Percentiles rank a stretch among this genome's conserved stretches.
Evolutionary conservation across 2,113 vertebrate species (phyloP).

Genomic region (Corydoras sp.): DNA sequence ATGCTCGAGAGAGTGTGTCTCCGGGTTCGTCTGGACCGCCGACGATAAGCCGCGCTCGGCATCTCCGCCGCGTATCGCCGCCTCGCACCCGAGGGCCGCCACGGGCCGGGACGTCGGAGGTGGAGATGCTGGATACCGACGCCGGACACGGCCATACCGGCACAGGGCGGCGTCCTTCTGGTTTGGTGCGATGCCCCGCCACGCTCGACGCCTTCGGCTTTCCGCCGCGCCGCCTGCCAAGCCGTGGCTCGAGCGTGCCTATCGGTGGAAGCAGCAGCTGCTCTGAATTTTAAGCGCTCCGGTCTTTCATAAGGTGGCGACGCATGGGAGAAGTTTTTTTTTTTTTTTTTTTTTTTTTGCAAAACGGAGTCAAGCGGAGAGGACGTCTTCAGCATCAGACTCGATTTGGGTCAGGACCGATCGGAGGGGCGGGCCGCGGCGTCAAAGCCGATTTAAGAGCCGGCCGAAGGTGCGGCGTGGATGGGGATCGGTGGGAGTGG

Average conservation of each 20-base stretch:
- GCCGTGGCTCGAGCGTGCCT: conserved; percentile 7
- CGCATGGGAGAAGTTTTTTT: no score
- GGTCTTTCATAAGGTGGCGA: no score
- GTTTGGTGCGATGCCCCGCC: background rate
- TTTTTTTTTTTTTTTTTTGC: no score
- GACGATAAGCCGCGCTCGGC: conserved; percentile 67
- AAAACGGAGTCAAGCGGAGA: no score
- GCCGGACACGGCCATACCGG: conserved; percentile 61
- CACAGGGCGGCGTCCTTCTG: conserved; percentile 29
- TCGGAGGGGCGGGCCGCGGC: no score
- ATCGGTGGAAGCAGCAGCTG: conserved; percentile 37
- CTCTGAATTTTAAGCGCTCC: conserved; percentile 18
- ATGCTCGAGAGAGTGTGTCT: conserved; percentile 62
- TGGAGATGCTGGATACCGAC: conserved; percentile 55
- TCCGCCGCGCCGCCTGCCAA: background rate
- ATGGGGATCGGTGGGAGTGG: no score
- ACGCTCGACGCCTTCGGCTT: conserved; percentile 19
- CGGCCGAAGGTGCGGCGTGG: no score
- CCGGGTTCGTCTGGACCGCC: conserved; percentile 73
- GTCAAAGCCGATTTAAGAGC: no score
- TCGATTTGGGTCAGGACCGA: no score
- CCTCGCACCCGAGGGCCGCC: conserved; percentile 56
- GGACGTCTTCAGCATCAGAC: no score
- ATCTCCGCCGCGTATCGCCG: conserved; percentile 67
- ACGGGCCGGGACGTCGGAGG: conserved; percentile 55